Percentiles rank a stretch among this genome's conserved stretches.
Evolutionary conservation across 37 sponge, comb jelly and placozoan genomes (phyloP).

Genomic region (Crambe crambe): DNA sequence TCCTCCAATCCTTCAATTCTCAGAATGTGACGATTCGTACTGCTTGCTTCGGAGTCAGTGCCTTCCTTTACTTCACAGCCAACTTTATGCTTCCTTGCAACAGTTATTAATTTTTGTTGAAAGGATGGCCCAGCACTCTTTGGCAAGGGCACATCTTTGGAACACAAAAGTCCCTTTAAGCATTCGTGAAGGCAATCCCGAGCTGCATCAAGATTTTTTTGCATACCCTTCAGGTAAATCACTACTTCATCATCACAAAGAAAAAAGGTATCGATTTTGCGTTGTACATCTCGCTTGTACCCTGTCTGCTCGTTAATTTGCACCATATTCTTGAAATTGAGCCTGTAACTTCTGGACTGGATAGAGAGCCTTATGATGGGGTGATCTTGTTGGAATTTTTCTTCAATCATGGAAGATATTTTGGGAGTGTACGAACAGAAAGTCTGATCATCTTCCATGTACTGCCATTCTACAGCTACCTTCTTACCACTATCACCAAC

Average conservation of each 20-base stretch:
- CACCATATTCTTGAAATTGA: slow-evolving; percentile 46
- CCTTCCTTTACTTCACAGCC: not conserved
- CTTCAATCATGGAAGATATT: slow-evolving; percentile 36
- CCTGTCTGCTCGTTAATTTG: slow-evolving; percentile 34
- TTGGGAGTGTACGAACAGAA: slow-evolving; percentile 28
- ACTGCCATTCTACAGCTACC: slow-evolving; percentile 50
- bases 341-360: not conserved
- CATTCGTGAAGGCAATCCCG: not conserved
- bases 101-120: not conserved
- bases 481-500: too few species aligned
- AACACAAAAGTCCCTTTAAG: slow-evolving; percentile 9
- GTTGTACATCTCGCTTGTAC: slow-evolving; percentile 7
- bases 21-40: too few species aligned
- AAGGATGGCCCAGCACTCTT: not conserved
- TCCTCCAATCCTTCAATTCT: slow-evolving; percentile 16
- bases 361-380: slow-evolving; percentile 3
- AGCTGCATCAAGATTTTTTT: slow-evolving; percentile 21
- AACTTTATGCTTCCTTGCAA: slow-evolving; percentile 13
- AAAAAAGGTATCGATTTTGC: not conserved
- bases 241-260: not conserved
- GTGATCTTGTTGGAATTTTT: not conserved
- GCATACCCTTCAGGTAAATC: slow-evolving; percentile 32
- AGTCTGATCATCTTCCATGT: slow-evolving; percentile 21
- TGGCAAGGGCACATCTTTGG: slow-evolving; percentile 5
- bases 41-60: slow-evolving; percentile 1